phyloP scores from a whole-genome alignment of 2,888 invertebrate species.

The Stenolophus ochropezus region DNA sequence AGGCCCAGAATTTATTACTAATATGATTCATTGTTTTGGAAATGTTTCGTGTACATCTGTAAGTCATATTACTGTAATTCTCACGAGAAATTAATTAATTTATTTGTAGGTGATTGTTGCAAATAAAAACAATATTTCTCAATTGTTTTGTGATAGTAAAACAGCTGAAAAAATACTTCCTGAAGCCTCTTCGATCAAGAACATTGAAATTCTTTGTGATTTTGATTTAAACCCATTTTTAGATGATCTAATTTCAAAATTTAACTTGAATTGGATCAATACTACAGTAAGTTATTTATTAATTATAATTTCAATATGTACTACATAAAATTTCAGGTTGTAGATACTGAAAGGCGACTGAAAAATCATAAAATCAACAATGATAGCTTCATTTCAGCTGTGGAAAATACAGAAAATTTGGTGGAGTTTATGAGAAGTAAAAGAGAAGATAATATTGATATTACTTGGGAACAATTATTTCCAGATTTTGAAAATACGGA shows the following conservation, averaged over 20 bases:
- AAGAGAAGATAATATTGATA: constrained; percentile 9
- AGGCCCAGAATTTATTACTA: constrained; percentile 69
- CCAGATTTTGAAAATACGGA: constrained; percentile 70
- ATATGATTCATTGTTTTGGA: constrained; percentile 63
- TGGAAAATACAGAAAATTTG: constrained; percentile 38
- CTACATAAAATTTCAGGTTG: constrained; percentile 4
- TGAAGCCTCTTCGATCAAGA: constrained; percentile 68
- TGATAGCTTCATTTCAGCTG: constrained; percentile 40
- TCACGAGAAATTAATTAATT: constrained; percentile 35
- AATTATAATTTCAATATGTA: background rate
- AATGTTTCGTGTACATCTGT: constrained; percentile 45
- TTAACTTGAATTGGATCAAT: constrained; percentile 73
- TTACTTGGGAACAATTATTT: constrained; percentile 58
- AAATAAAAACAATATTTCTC: constrained; percentile 71
- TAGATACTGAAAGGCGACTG: background rate
- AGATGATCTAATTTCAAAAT: constrained; percentile 71
- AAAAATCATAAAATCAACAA: constrained; percentile 10
- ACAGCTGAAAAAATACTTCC: constrained; percentile 71
- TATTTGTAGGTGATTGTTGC: constrained; percentile 71
- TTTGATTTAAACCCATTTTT: constrained; percentile 72
- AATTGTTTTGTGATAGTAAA: constrained; percentile 73
- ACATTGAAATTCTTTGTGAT: constrained; percentile 70
- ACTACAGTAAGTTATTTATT: constrained; percentile 68
- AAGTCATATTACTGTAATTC: constrained; percentile 19
- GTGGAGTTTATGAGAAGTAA: constrained; percentile 34